Conservation (phyloP, 2,888 invertebrate species). For the Brenthis ino region DNA sequence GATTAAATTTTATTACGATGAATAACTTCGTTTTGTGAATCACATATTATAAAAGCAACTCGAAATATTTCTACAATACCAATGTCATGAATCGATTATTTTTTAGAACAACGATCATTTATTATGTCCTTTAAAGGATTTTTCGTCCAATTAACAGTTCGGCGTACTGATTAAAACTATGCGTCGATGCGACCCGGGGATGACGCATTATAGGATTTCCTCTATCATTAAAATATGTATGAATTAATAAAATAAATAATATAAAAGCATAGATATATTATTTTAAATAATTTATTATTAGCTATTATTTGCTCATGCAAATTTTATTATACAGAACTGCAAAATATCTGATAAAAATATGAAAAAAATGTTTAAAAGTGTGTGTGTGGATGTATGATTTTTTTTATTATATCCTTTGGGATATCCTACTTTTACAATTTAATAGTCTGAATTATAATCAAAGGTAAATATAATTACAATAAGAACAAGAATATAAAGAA, state of each 20-base stretch:
- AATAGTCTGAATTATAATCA: too few relatives aligned
- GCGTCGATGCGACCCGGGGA: background rate
- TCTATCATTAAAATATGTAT: background rate
- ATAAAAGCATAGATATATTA: slow-evolving; percentile 31
- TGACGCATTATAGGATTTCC: slow-evolving; percentile 14
- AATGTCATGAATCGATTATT: slow-evolving; percentile 27
- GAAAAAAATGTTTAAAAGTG: too few relatives aligned
- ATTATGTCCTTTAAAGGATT: slow-evolving; percentile 56
- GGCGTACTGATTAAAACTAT: slow-evolving; percentile 15
- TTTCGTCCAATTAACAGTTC: slow-evolving; percentile 66
- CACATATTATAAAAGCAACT: background rate
- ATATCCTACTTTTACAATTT: too few relatives aligned
- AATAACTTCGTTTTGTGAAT: slow-evolving; percentile 1
- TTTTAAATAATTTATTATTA: too few relatives aligned
- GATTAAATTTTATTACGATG: too few relatives aligned
- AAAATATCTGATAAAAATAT: too few relatives aligned
- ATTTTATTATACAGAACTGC: too few relatives aligned
- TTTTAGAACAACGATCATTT: slow-evolving; percentile 21
- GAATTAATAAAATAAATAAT: background rate
- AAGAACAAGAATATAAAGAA: too few relatives aligned
- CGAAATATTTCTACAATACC: slow-evolving; percentile 18
- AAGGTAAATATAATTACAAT: too few relatives aligned
- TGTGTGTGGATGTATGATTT: too few relatives aligned
- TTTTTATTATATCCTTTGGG: too few relatives aligned
- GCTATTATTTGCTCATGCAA: too few relatives aligned